Percentiles rank a stretch among this genome's conserved stretches.
These are phyloP conservation scores for Protophormia terraenovae DNA, from an alignment of 2,888 invertebrate species.

Conservation along the genomic window DNA sequence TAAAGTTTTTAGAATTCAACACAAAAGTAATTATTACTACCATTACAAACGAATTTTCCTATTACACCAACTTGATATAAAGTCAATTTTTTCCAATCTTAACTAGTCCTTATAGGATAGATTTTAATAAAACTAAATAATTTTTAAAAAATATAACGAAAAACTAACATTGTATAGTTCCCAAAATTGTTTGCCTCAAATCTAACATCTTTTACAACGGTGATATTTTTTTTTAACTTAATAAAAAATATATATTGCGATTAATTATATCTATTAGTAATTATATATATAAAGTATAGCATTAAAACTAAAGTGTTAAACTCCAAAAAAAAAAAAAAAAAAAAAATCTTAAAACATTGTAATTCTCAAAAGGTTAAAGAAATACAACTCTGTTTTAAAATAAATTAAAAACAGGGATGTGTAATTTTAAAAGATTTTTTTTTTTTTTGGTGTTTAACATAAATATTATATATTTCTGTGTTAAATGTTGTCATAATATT, in stretches of 20 bases:
- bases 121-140: neutral
- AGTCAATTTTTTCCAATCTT: neutral
- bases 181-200: slow-evolving; percentile 46
- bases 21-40: no score
- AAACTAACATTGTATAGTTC: slow-evolving; percentile 13
- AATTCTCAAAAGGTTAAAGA: no score
- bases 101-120: neutral
- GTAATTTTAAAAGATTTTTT: no score
- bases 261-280: slow-evolving; percentile 14
- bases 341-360: no score
- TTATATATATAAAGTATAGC: slow-evolving; percentile 31
- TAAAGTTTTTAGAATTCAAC: no score
- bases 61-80: no score
- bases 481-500: slow-evolving; percentile 59
- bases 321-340: no score
- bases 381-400: no score
- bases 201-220: slow-evolving; percentile 33
- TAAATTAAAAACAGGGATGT: no score
- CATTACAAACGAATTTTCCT: no score
- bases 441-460: neutral
- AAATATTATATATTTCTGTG: slow-evolving; percentile 55
- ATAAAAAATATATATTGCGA: neutral
- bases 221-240: slow-evolving; percentile 46
- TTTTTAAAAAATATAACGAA: neutral
- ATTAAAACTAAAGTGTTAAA: slow-evolving; percentile 14